Evolutionary conservation across 1,140 invertebrate species (phyloP), one percentile per base, ranked within the genome.

Genomic region (Agrypnia vestita): DNA sequence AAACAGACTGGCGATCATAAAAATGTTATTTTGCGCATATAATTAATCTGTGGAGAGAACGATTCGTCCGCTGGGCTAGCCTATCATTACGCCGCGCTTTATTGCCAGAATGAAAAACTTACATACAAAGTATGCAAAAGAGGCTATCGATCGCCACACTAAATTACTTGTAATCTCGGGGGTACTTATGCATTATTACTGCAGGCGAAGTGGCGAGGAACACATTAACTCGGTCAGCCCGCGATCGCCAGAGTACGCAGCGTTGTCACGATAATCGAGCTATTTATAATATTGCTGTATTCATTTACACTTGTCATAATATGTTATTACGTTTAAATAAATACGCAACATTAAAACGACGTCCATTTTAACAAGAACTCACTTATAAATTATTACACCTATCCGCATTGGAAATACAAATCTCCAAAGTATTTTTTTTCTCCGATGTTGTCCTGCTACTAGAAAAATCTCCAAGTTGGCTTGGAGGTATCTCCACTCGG

Each of bases 101-200:
- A 55, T 55, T 73, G 15, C 67, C 21, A 73, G 51, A 53, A 43
- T 73, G 71, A 73, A 73, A 55, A 59, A 59, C 56, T 76, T 55
- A 3, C 73, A 17, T 19, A 76, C 59, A 19, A 76, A 76, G 44
- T 76, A 62, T 76, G 73, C 73, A 76, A 76, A 76, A 49, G 44
- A 76, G 73, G 73, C 56, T 49, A 47, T 61, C 73, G 43, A 62
- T 62, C 73, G 73, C 55, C 43, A 43, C 73, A 12, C 43, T 75
- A 75, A 75, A 62, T 76, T 76, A 61, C 56, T 1, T 10, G 25
- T 74, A 74, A 74, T 74, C 51, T 12, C 17, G 4, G 4, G 25
- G 59, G 17, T 43, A 67, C 62, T 35, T 35, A 35, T 35, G 25
- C 25, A 35, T 35, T 35, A 35, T 35, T 35, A 35, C 25, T 35